phyloP scores from a whole-genome alignment of 2,888 invertebrate genomes.

The Tetranychus truncatus region DNA sequence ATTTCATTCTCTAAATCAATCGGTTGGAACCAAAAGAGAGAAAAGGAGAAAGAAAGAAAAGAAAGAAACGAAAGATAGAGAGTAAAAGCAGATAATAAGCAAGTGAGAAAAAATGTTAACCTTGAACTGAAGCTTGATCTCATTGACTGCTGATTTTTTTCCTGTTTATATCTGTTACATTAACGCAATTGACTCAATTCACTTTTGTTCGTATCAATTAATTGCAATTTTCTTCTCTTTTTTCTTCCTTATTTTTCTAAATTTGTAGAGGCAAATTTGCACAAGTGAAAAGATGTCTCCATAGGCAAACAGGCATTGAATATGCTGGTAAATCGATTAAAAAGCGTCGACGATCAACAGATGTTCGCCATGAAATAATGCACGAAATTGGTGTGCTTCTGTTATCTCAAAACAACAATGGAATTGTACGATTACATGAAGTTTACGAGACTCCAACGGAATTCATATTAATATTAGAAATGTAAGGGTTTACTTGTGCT shows the following conservation, averaged over 20 bases:
- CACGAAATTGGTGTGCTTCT: constrained; percentile 84
- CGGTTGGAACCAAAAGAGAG: too few relatives aligned
- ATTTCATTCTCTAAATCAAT: too few relatives aligned
- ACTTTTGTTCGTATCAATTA: neutral
- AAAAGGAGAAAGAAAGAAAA: too few relatives aligned
- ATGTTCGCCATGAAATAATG: constrained; percentile 68
- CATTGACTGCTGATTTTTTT: neutral
- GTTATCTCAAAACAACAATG: constrained; percentile 46
- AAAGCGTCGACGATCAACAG: constrained; percentile 51
- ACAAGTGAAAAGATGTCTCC: constrained; percentile 72
- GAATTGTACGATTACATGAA: constrained; percentile 76
- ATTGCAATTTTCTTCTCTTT: constrained; percentile 1
- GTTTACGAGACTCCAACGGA: constrained; percentile 51
- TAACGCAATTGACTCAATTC: neutral
- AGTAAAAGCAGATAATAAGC: neutral
- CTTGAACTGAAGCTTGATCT: neutral
- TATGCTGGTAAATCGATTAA: constrained; percentile 88
- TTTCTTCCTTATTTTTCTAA: neutral
- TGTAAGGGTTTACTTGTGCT: constrained; percentile 42
- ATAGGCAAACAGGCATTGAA: constrained; percentile 63
- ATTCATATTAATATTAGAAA: constrained; percentile 69
- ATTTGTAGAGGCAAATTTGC: constrained; percentile 78
- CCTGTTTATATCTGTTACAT: neutral
- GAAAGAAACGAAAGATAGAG: neutral
- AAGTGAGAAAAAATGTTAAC: neutral